phyloP scores from a whole-genome alignment of 2,113 vertebrate species.

The Proterorhinus semilunaris region DNA sequence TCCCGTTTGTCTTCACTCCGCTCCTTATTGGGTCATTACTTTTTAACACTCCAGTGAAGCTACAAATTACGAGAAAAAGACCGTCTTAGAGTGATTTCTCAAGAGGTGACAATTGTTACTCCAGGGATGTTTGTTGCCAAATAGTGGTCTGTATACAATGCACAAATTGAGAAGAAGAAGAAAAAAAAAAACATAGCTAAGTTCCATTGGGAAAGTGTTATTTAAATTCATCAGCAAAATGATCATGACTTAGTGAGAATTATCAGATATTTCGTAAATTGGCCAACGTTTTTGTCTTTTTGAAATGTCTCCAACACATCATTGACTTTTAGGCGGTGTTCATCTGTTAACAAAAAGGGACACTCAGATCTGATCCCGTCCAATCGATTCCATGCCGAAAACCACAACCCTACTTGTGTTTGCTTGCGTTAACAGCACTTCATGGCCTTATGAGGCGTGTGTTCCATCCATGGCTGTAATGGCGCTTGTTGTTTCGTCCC shows the following conservation, averaged over 20 bases:
- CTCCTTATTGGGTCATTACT: slow-evolving; percentile 66
- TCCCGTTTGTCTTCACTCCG: slow-evolving; percentile 27
- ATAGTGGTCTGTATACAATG: slow-evolving; percentile 14
- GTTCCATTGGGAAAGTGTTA: background rate
- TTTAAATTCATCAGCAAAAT: background rate
- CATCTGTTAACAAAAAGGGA: slow-evolving; percentile 29
- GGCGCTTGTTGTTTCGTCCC: slow-evolving; percentile 46
- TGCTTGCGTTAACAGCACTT: background rate
- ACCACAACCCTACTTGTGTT: slow-evolving; percentile 34
- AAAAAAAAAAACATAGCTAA: slow-evolving; percentile 4
- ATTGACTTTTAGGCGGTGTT: slow-evolving; percentile 55
- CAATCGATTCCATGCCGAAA: slow-evolving; percentile 60
- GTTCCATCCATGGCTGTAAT: slow-evolving; percentile 51
- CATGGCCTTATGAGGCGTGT: background rate
- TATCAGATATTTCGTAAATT: slow-evolving; percentile 8
- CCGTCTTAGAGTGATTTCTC: slow-evolving; percentile 55
- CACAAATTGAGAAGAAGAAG: background rate
- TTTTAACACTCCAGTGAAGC: slow-evolving; percentile 72
- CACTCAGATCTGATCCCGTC: slow-evolving; percentile 36
- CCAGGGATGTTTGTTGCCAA: slow-evolving; percentile 33
- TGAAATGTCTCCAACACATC: slow-evolving; percentile 45
- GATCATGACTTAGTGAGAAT: background rate
- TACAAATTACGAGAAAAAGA: slow-evolving; percentile 68
- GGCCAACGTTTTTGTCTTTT: slow-evolving; percentile 28
- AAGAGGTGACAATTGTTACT: slow-evolving; percentile 57